Evolutionary conservation across 2,888 invertebrate species (phyloP).

Genomic region (Melipona beecheii): DNA sequence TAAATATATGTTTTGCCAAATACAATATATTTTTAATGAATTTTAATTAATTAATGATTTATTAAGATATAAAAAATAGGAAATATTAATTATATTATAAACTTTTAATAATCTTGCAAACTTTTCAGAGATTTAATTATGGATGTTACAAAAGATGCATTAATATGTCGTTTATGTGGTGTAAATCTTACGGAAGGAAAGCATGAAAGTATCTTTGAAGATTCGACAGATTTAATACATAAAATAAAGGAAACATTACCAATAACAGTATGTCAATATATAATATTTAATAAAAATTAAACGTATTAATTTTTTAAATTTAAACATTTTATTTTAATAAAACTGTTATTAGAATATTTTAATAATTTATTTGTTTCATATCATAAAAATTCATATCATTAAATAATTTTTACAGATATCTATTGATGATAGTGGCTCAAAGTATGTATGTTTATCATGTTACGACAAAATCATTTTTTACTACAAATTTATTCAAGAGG

Average conservation of each 20-base stretch:
- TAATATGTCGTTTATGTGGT: conserved; percentile 68
- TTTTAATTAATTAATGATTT: neutral
- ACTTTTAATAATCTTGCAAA: neutral
- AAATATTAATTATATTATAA: neutral
- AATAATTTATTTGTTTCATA: conserved; percentile 4
- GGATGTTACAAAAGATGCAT: conserved; percentile 41
- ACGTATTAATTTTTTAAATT: neutral
- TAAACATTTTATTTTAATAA: neutral
- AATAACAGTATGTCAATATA: conserved; percentile 58
- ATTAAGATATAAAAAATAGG: neutral
- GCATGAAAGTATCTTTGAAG: conserved; percentile 61
- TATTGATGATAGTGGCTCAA: conserved; percentile 59
- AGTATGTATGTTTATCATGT: conserved; percentile 63
- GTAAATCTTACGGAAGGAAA: conserved; percentile 34
- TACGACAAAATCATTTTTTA: conserved; percentile 56
- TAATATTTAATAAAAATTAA: conserved; percentile 5
- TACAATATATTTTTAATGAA: neutral
- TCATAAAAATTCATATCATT: conserved; percentile 10
- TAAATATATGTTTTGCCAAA: conserved; percentile 30
- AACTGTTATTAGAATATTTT: neutral
- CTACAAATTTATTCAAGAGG: conserved; percentile 62
- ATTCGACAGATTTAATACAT: conserved; percentile 52
- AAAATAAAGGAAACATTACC: conserved; percentile 68
- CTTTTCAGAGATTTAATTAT: conserved; percentile 51
- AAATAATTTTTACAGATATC: conserved; percentile 64